Base-by-base conservation (phyloP, 2,113 vertebrate genomes). In the Cranoglanis bouderius region DNA sequence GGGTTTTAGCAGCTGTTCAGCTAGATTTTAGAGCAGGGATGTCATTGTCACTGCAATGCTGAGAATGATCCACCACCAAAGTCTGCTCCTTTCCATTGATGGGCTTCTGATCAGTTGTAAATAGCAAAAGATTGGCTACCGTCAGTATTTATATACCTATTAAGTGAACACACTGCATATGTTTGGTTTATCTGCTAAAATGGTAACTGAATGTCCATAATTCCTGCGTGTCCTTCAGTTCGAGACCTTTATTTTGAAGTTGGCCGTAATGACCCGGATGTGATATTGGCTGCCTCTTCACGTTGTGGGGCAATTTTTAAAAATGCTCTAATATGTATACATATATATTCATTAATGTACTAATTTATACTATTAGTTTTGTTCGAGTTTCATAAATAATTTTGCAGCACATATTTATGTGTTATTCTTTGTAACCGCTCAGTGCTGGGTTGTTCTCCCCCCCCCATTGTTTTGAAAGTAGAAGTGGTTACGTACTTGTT, bases 191-290 rank as follows among this genome's bases (percentile, higher is more conserved):
- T 46, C 74, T 46, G 9, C 74, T 49, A 46, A 51, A n/a, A 80
- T 26, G 19, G 77, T 49, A 81, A 53, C 49, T 53, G 14, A 7
- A 13, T 24, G n/a, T 55, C 19, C 3, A n/a, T n/a, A 46, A n/a
- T 12, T 18, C 14, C 14, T 32, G 1, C 78, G 16, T 3, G 1
- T 38, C 18, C 16, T 10, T 21, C 5, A 24, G 1, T 38, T 53
- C 2, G 9, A n/a, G 67, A 32, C 90, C 85, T 89, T 85, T 87
- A 91, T 85, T 91, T 75, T 91, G 84, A 85, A 89, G 32, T 18
- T 46, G 1, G 1, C 24, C 4, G 6, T 2, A 2, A 26, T 38
- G 81, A 77, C 65, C 80, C 29, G 87, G 87, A 35, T 51, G 40
- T 84, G 2, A 46, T 61, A 32, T 24, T 32, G 1, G 6, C 26